Evolutionary conservation across 1,140 invertebrate species (phyloP).

Genomic region (Campoletis sonorensis): DNA sequence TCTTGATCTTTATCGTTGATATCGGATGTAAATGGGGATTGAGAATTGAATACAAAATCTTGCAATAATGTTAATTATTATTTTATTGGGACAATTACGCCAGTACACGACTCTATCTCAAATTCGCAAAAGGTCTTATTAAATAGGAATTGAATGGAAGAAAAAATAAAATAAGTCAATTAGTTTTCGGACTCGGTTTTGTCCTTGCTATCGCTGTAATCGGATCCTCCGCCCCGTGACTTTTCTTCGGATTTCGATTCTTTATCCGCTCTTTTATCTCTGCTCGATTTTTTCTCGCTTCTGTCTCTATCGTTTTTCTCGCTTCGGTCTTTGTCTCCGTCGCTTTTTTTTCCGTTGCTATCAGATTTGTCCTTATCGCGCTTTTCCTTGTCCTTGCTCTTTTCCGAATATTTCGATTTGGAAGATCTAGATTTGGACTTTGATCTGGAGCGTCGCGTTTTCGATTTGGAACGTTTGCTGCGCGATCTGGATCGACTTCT

Average conservation of each 20-base stretch:
- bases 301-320: slow-evolving; percentile 62
- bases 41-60: slow-evolving; percentile 17
- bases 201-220: slow-evolving; percentile 71
- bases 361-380: slow-evolving; percentile 75
- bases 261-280: slow-evolving; percentile 65
- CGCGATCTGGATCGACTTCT: slow-evolving; percentile 75
- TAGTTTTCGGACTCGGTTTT: slow-evolving; percentile 68
- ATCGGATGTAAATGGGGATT: too few relatives aligned
- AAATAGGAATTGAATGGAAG: slow-evolving; percentile 30
- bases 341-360: slow-evolving; percentile 71
- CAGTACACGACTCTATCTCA: not conserved
- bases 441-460: slow-evolving; percentile 70
- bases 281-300: slow-evolving; percentile 63
- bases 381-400: slow-evolving; percentile 72
- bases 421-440: slow-evolving; percentile 74
- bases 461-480: slow-evolving; percentile 76
- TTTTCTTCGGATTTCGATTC: slow-evolving; percentile 70
- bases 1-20: too few relatives aligned
- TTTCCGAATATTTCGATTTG: slow-evolving; percentile 74
- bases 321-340: slow-evolving; percentile 66
- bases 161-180: slow-evolving; percentile 26
- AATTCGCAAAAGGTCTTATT: slow-evolving; percentile 30
- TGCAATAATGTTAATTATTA: slow-evolving; percentile 1
- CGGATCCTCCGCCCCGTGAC: slow-evolving; percentile 66
- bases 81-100: slow-evolving; percentile 32